A percentile compares a stretch with the other conserved stretches of the same genome.
phyloP scores from a whole-genome alignment of 1,140 invertebrate genomes.

The Asobara japonica region DNA sequence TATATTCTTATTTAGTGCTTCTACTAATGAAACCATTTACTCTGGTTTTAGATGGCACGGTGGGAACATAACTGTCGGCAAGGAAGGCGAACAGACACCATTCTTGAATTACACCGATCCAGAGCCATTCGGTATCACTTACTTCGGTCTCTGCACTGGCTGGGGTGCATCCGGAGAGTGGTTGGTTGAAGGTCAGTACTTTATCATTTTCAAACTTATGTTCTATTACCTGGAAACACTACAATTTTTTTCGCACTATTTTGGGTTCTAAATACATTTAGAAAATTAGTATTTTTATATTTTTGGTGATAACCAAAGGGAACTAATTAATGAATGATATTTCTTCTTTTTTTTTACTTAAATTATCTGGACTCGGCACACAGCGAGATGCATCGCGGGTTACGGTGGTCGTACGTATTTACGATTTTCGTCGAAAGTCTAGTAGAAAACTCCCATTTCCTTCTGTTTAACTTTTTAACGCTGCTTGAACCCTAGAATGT shows the following conservation, averaged over 20 bases:
- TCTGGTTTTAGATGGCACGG: constrained; percentile 71
- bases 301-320: background rate
- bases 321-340: background rate
- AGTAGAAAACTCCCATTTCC: background rate
- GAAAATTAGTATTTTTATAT: background rate
- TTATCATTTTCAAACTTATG: background rate
- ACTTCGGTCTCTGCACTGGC: constrained; percentile 84
- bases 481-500: too few species aligned
- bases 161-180: constrained; percentile 86
- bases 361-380: constrained; percentile 44
- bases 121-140: constrained; percentile 74
- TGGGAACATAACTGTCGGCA: constrained; percentile 74
- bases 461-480: background rate
- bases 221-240: background rate
- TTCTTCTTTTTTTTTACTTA: constrained; percentile 40
- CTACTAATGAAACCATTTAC: constrained; percentile 7
- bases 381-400: constrained; percentile 59
- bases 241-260: background rate
- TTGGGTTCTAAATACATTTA: background rate
- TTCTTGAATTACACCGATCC: constrained; percentile 78
- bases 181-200: constrained; percentile 78
- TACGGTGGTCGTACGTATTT: constrained; percentile 60
- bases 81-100: constrained; percentile 75
- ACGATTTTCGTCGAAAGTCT: constrained; percentile 38
- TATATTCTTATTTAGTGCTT: too few species aligned